Conservation (phyloP, 1,140 invertebrate genomes). For the Dolichoris vasculosae region DNA sequence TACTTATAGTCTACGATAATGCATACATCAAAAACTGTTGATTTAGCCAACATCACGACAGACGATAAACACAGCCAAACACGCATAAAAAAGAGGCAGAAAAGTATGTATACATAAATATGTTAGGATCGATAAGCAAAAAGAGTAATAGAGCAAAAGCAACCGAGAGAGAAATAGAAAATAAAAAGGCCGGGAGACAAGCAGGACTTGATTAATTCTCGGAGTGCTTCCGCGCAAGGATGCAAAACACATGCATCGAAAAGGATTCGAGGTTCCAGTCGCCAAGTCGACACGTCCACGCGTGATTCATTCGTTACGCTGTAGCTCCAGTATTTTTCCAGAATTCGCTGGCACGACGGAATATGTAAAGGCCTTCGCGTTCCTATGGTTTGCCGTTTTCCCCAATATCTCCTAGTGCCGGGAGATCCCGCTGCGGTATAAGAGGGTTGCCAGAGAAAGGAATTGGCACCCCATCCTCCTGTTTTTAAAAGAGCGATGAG, state of each 20-base stretch:
- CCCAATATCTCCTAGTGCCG: constrained; percentile 2
- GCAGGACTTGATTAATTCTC: constrained; percentile 55
- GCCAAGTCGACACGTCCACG: constrained; percentile 50
- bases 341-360: neutral
- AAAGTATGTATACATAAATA: constrained; percentile 3
- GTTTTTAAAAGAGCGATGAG: neutral
- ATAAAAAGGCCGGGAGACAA: constrained; percentile 13
- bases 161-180: neutral
- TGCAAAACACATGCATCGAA: constrained; percentile 51
- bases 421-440: constrained; percentile 10
- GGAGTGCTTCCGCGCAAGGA: constrained; percentile 50
- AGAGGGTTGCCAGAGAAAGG: constrained; percentile 6
- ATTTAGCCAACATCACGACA: neutral
- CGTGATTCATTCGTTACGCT: constrained; percentile 31
- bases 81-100: constrained; percentile 6
- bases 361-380: neutral
- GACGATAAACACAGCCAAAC: neutral
- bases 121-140: constrained; percentile 35
- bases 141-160: constrained; percentile 17
- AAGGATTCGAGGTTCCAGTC: constrained; percentile 54
- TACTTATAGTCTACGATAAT: neutral
- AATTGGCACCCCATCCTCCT: constrained; percentile 3
- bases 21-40: neutral
- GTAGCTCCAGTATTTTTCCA: constrained; percentile 12
- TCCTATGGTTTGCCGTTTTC: neutral